phyloP scores from a whole-genome alignment of 2,113 vertebrate species.

The Ammospiza nelsoni region DNA sequence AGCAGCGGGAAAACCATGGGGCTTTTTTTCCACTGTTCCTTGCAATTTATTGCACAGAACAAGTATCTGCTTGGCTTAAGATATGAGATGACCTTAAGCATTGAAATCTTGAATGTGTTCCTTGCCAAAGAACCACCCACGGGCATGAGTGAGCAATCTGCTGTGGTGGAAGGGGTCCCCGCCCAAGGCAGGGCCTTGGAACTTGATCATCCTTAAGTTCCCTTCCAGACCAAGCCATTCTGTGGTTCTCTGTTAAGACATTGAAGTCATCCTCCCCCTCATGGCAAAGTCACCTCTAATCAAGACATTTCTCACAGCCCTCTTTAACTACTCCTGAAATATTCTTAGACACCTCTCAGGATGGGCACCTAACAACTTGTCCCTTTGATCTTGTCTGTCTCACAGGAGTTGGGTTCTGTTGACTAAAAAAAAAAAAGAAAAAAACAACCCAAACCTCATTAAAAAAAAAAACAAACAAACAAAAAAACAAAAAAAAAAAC shows the following conservation, averaged over 20 bases:
- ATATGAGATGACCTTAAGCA: neutral
- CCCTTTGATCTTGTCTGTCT: neutral
- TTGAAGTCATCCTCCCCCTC: neutral
- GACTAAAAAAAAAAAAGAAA: neutral
- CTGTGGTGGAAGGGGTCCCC: neutral
- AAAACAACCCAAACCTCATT: neutral
- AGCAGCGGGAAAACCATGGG: rapidly evolving
- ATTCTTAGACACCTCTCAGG: neutral
- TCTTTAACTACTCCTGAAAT: neutral
- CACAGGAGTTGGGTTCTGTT: rapidly evolving
- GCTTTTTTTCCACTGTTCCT: rapidly evolving
- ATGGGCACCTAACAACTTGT: no score
- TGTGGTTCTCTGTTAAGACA: neutral
- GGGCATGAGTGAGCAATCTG: neutral
- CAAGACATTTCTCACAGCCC: neutral
- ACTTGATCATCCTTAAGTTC: neutral
- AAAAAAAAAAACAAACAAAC: no score
- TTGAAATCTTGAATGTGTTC: neutral
- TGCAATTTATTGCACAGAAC: neutral
- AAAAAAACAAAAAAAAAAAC: no score
- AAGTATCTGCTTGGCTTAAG: neutral
- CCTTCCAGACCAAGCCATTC: neutral
- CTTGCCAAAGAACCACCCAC: neutral
- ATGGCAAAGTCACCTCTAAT: neutral
- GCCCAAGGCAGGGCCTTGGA: neutral